Evolutionary conservation across 2,888 invertebrate species (phyloP), one percentile per base, ranked within the genome.

Genomic region (Colostygia pectinataria): DNA sequence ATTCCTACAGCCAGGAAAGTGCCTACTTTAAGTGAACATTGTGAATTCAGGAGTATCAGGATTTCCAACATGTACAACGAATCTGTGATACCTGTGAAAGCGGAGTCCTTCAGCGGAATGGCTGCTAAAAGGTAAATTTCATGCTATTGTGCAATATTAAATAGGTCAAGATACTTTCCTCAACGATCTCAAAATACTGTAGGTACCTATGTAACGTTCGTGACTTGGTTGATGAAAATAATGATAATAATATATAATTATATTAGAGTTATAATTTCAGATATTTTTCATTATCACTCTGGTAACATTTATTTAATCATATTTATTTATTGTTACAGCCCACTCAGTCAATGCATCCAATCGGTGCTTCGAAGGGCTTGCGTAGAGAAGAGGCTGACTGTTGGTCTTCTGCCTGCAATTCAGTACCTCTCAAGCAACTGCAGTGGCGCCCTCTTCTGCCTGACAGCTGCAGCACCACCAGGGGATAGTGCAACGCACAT

Each of bases 401-500:
- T 93, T 52, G 94, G 94, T 4, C 91, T 94, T 36, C 73, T 93
- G 33, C 93, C 93, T 1, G 92, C 93, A 7, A 89, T 94, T 23
- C 89, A 91, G 60, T 91, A 91, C 48, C 74, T 94, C 49, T 93
- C 93, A 3, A 90, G 91, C 48, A 86, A 88, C 59, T 86, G 90
- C 34, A 92, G 92, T 48, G 92, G 93, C 4, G 93, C 93, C 0
- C 88, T 94, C 0, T 92, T 94, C 69, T 95, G 95, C 67, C 80
- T 95, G 31, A 91, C 95, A 10, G 93, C 94, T 0, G 92, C 93
- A 43, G 93, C 94, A 14, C 85, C 91, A 36, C 92, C 92, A 25
- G 94, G 93, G 2, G 95, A 95, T 76, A 93, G 94, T 18, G 94
- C 94, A 3, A 94, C 93, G 4, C 95, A 95, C 70, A 94, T 95